A percentile compares a stretch with the other conserved stretches of the same genome.
These are phyloP conservation scores for Tapirus terrestris DNA, from an alignment of 2,113 vertebrate species.

Conservation along the genomic window DNA sequence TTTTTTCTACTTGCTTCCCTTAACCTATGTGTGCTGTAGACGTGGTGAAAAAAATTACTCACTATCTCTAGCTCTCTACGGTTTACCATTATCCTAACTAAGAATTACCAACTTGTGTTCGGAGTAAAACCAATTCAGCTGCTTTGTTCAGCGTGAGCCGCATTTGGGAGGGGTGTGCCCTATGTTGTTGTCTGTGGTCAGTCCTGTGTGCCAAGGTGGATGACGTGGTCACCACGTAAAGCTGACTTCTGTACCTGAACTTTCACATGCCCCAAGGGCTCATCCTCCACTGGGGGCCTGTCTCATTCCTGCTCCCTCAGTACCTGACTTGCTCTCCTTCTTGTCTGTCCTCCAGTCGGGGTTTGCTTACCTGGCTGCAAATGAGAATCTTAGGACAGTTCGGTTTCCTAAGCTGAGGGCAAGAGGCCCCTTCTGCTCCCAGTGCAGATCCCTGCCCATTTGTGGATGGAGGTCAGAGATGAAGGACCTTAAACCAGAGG, in stretches of 20 bases:
- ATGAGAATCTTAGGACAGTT: background rate
- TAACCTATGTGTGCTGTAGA: background rate
- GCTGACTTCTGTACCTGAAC: background rate
- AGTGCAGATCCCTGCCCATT: background rate
- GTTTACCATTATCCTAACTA: background rate
- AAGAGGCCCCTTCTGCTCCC: background rate
- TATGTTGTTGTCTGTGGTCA: background rate
- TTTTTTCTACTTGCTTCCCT: background rate
- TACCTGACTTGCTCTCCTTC: background rate
- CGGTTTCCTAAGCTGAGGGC: background rate
- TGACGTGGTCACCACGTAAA: too few species aligned
- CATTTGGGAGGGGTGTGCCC: background rate
- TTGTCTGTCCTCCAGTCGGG: background rate
- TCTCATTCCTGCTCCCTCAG: background rate
- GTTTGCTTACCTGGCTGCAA: background rate
- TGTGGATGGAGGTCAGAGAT: background rate
- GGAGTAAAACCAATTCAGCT: background rate
- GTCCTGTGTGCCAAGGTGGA: background rate
- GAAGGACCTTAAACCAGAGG: background rate
- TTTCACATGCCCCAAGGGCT: background rate
- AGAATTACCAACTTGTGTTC: background rate
- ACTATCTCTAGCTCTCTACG: background rate
- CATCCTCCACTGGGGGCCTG: rapidly evolving
- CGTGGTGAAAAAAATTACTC: background rate
- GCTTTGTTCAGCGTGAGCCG: background rate